Conservation (phyloP, 1,140 invertebrate genomes). For the Magallana gigas region DNA sequence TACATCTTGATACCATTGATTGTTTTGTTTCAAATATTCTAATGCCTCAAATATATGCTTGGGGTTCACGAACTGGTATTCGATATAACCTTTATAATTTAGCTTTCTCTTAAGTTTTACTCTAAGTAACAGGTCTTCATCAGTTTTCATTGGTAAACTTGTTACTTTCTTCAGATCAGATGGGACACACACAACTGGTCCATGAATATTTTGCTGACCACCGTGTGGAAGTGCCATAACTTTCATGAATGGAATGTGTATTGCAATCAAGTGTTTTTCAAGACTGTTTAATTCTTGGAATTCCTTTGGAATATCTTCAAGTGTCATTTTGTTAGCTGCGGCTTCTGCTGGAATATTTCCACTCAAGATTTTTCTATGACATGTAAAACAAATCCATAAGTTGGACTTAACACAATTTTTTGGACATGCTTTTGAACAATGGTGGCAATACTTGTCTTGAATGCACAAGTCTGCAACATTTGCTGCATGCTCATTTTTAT, state of each 20-base stretch:
- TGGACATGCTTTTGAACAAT: not conserved
- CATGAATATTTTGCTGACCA: constrained; percentile 44
- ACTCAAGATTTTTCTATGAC: not conserved
- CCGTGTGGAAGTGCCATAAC: constrained; percentile 44
- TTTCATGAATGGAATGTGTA: constrained; percentile 52
- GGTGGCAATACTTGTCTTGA: not conserved
- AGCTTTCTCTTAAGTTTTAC: constrained; percentile 54
- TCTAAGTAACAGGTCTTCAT: constrained; percentile 28
- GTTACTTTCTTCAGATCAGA: constrained; percentile 36
- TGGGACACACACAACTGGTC: constrained; percentile 48
- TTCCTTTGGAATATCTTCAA: constrained; percentile 40
- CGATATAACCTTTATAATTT: constrained; percentile 42
- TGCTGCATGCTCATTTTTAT: not conserved
- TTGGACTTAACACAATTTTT: not conserved
- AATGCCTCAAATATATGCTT: constrained; percentile 39
- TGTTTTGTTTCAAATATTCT: constrained; percentile 31
- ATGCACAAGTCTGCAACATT: not conserved
- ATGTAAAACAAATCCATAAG: not conserved
- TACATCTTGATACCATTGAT: constrained; percentile 45
- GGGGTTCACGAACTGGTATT: constrained; percentile 45
- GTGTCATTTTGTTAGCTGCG: constrained; percentile 20
- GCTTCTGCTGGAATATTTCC: constrained; percentile 33
- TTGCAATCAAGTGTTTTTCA: constrained; percentile 45
- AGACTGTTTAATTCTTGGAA: constrained; percentile 29
- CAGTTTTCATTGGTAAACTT: constrained; percentile 38